These are phyloP conservation scores for Silurus aristotelis DNA, from an alignment of 2,797 vertebrate species.

Conservation along the genomic window DNA sequence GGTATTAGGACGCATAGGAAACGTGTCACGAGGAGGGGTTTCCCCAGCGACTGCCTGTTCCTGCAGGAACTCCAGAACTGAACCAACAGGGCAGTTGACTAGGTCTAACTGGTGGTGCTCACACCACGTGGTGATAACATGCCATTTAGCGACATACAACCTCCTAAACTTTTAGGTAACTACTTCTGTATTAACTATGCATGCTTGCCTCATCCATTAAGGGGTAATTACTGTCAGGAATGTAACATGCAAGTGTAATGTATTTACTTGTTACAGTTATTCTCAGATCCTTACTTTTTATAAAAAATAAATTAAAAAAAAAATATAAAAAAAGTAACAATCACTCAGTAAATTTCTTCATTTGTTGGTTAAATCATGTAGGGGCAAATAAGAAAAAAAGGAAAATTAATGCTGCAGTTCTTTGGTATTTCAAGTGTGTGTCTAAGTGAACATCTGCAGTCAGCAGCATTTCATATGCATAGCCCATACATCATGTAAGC, in stretches of 20 bases:
- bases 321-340: too few species aligned
- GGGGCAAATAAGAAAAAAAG: too few species aligned
- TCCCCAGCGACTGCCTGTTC: too few species aligned
- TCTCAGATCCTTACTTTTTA: neutral
- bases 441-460: slow-evolving; percentile 38
- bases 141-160: too few species aligned
- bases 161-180: neutral
- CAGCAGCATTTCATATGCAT: slow-evolving; percentile 42
- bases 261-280: neutral
- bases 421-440: neutral
- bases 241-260: neutral
- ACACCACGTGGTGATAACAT: too few species aligned
- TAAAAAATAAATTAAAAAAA: too few species aligned
- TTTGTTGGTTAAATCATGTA: neutral
- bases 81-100: too few species aligned
- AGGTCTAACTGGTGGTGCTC: too few species aligned
- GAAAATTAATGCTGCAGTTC: neutral
- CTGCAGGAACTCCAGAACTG: too few species aligned
- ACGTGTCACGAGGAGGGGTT: too few species aligned
- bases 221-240: neutral
- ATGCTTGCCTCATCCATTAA: neutral
- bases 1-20: too few species aligned
- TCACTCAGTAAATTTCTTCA: neutral
- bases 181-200: neutral
- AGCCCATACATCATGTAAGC: slow-evolving; percentile 45